Base-by-base conservation (phyloP, 2,888 invertebrate genomes). In the Ypsolopha scabrella region DNA sequence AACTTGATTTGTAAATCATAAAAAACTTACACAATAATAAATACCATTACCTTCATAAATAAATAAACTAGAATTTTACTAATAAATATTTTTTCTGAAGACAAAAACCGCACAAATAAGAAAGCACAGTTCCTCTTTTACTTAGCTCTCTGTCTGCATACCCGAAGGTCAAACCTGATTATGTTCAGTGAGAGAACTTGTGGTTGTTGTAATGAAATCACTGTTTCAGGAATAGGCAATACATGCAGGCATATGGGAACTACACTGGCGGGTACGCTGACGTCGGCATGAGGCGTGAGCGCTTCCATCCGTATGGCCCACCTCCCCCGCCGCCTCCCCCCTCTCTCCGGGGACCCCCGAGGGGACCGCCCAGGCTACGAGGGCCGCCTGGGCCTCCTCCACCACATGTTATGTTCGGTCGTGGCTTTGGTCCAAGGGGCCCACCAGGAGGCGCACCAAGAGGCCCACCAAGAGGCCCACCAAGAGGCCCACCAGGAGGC, bases 221-320 rank as follows among this genome's bases (percentile, higher is more conserved):
- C 8, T 10, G 39, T 64, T 62, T 48, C 57, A 73, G 73, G 54
- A 67, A 68, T 57, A 57, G 67, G 34, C 68, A 66, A 7, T 79
- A 77, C 51, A 63, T 61, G 51, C 65, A 72, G 60, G 78, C 78
- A 7, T 79, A 69, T 61, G 77, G 77, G 37, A 57, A 69, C 55
- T 77, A 79, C 54, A 63, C 59, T 33, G 77, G 77, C 13, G 51
- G 51, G 2, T 51, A 51, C 35, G 24, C 8, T 3, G 36, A 10
- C 11, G 34, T 11, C 7, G 44, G 50, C 1, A 8, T 14, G 33
- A 11, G 38, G 37, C 38, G 9, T 6, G 7, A 35, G 7, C 11
- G 7, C 14, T 48, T 48, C 13, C 6, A 6, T 8, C 45, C 45
- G 6, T 45, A 45, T 6, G 46, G 46, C 2, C 37, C 13, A 1